Evolutionary conservation across 1,140 invertebrate genomes (phyloP).

Genomic region (Platyura marginata): DNA sequence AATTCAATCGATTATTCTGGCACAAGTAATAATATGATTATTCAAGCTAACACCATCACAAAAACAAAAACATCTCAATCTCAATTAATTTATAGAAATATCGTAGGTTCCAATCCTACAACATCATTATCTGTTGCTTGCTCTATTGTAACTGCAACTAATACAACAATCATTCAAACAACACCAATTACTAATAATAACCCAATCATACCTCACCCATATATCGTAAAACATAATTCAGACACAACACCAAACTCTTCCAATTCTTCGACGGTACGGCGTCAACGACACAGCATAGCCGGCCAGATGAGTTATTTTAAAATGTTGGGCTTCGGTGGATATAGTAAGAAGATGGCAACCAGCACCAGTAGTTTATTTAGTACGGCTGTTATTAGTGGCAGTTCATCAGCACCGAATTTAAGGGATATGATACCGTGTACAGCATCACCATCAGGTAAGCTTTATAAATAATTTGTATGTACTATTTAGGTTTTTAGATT

Average conservation of each 20-base stretch:
- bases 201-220: conserved; percentile 1
- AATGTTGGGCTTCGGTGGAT: conserved; percentile 51
- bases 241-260: conserved; percentile 19
- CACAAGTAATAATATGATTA: too few relatives aligned
- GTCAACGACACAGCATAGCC: conserved; percentile 82
- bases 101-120: too few relatives aligned
- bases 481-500: too few relatives aligned
- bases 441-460: conserved; percentile 45
- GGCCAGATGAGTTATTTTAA: conserved; percentile 84
- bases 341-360: conserved; percentile 45
- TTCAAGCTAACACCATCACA: too few relatives aligned
- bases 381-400: conserved; percentile 85
- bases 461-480: too few relatives aligned
- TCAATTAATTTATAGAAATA: too few relatives aligned
- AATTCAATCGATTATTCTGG: too few relatives aligned
- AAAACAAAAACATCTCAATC: too few relatives aligned
- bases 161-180: background rate
- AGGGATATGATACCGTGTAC: conserved; percentile 63
- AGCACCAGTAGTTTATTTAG: conserved; percentile 71
- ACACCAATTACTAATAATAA: conserved; percentile 1
- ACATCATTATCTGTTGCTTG: too few relatives aligned
- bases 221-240: conserved; percentile 11
- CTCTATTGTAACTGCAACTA: background rate
- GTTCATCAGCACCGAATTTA: conserved; percentile 75
- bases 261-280: conserved; percentile 36